Conservation (phyloP, 2,797 vertebrate genomes). For the Alfaro cultratus region DNA sequence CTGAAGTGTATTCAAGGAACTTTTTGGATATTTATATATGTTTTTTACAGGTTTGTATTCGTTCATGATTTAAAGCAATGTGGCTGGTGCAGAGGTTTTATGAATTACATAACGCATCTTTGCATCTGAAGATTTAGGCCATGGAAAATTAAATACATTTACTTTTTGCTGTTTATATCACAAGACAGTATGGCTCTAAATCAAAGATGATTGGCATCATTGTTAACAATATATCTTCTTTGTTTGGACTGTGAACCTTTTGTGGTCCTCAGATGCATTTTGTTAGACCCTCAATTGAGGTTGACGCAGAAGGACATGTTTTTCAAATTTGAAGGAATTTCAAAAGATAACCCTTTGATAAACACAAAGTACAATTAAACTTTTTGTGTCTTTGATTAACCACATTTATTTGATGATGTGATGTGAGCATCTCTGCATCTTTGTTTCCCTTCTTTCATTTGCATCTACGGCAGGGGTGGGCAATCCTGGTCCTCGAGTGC, state of each 20-base stretch:
- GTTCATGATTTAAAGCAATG: constrained; percentile 41
- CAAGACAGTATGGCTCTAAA: background rate
- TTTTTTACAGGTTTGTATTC: constrained; percentile 37
- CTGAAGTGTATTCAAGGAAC: constrained; percentile 64
- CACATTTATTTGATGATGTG: too few relatives aligned
- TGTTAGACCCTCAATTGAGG: background rate
- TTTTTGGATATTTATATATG: constrained; percentile 47
- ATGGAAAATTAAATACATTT: constrained; percentile 9
- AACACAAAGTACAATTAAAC: background rate
- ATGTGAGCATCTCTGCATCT: background rate
- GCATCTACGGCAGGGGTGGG: too few relatives aligned
- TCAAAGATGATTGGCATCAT: background rate
- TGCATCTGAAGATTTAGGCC: background rate
- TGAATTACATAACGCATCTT: background rate
- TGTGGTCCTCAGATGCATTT: background rate
- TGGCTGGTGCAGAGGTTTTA: constrained; percentile 31
- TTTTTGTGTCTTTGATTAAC: too few relatives aligned
- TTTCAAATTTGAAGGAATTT: background rate
- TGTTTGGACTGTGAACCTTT: background rate
- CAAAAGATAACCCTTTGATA: background rate
- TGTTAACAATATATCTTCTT: background rate
- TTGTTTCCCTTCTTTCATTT: too few relatives aligned
- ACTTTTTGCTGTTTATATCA: background rate
- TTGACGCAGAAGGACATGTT: background rate
- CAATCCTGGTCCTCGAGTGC: too few relatives aligned